These are phyloP conservation scores for Brachionus sp. DNA, from an alignment of 1,140 invertebrate species.

Conservation along the genomic window DNA sequence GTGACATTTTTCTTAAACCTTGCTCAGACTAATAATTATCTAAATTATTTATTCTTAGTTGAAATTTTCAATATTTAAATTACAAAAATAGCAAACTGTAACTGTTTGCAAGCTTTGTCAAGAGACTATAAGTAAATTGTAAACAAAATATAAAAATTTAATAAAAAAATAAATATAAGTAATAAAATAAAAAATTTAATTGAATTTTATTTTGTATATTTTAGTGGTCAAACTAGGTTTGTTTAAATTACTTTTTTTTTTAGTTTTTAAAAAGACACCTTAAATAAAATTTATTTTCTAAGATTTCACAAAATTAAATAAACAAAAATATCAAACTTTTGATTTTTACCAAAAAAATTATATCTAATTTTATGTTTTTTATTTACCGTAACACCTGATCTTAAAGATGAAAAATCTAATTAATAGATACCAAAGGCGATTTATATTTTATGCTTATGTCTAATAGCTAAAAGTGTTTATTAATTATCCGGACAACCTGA, in stretches of 20 bases:
- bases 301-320: background rate
- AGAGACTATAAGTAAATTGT: background rate
- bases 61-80: background rate
- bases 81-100: background rate
- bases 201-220: background rate
- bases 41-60: background rate
- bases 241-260: no score
- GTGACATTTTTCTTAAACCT: background rate
- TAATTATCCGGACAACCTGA: background rate
- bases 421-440: background rate
- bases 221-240: background rate
- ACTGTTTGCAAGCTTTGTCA: background rate
- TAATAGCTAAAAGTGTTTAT: background rate
- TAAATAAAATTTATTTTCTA: background rate
- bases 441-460: background rate
- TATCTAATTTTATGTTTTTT: no score
- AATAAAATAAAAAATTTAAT: background rate
- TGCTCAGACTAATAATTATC: background rate
- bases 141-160: background rate
- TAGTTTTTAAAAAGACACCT: background rate
- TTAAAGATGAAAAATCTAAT: background rate
- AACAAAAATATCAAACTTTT: background rate
- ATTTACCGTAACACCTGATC: no score
- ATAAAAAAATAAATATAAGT: background rate
- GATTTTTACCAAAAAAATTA: no score